Base-by-base conservation (phyloP, 2,797 vertebrate genomes). In the Botia kubotai region DNA sequence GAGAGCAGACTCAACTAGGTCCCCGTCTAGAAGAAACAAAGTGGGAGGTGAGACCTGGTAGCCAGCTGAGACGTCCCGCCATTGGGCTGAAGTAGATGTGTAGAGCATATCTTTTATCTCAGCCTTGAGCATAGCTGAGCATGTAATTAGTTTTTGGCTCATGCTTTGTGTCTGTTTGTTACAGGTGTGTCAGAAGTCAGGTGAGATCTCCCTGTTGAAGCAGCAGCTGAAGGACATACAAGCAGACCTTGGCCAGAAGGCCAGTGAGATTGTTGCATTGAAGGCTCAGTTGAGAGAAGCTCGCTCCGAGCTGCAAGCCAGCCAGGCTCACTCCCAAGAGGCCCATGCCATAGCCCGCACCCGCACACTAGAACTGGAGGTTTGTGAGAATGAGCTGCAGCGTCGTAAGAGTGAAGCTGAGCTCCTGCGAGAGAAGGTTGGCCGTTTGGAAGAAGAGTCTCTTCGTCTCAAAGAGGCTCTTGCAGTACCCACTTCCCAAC, bases 131-230 rank as follows among this genome's bases (percentile, higher is more conserved):
- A 29, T 63, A 33, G 6, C 13, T 63, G 14, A 63, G 19, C 10
- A 23, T 46, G 13, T 57, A 79, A n/a, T 13, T 1, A 7, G 21
- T 13, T 77, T 84, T 73, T 4, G 2, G 6, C 16, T 36, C 33
- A 52, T 33, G 10, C 69, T 73, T 48, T 74, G 1, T 68, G 50
- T 43, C n/a, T 46, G 50, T 55, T 12, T 67, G 13, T 46, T 17
- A 0, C 88, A 99, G 98, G 98, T 99, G 72, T 99, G 98, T 92
- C 97, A 99, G 92, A 99, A 99, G 90, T 97, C 97, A 0, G 98
- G 98, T 0, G 98, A 99, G 92, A 99, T 99, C 91, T 98, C 97
- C 1, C 93, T 99, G 73, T 93, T 99, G 82, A 99, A 98, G 92
- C 98, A 98, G 88, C 97, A 99, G 90, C 91, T 99, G 90, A 99